Conservation (phyloP, 2,113 vertebrate species). For the Mormyrus lacerda region DNA sequence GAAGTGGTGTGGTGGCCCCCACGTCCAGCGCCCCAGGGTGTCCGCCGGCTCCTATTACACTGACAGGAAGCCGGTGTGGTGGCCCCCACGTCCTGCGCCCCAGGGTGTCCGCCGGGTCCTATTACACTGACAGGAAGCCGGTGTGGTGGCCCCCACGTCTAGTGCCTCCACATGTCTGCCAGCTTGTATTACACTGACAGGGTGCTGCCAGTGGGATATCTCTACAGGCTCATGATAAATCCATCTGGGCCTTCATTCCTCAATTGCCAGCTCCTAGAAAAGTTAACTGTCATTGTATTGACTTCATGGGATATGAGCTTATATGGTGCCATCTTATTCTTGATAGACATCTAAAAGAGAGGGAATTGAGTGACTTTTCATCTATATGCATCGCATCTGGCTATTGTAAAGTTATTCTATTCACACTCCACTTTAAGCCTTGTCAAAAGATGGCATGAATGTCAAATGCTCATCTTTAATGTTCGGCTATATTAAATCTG, state of each 20-base stretch:
- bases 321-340: constrained; percentile 31
- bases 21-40: no score
- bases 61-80: neutral
- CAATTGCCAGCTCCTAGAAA: constrained; percentile 53
- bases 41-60: neutral
- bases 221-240: constrained; percentile 56
- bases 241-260: constrained; percentile 50
- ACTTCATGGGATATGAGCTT: constrained; percentile 36
- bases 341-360: constrained; percentile 31
- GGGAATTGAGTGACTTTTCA: constrained; percentile 15
- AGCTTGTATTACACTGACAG: constrained; percentile 59
- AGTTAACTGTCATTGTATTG: constrained; percentile 48
- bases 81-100: neutral
- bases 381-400: neutral
- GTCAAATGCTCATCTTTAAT: neutral
- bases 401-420: neutral
- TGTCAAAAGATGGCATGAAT: neutral
- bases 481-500: neutral
- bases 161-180: constrained; percentile 47
- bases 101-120: neutral
- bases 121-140: neutral
- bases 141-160: constrained; percentile 2
- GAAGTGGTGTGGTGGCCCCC: no score
- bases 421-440: neutral
- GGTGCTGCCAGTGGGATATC: constrained; percentile 44